Percentiles rank a stretch among this genome's conserved stretches.
Evolutionary conservation across 2,113 vertebrate species (phyloP).

Genomic region (Xiphophorus maculatus): DNA sequence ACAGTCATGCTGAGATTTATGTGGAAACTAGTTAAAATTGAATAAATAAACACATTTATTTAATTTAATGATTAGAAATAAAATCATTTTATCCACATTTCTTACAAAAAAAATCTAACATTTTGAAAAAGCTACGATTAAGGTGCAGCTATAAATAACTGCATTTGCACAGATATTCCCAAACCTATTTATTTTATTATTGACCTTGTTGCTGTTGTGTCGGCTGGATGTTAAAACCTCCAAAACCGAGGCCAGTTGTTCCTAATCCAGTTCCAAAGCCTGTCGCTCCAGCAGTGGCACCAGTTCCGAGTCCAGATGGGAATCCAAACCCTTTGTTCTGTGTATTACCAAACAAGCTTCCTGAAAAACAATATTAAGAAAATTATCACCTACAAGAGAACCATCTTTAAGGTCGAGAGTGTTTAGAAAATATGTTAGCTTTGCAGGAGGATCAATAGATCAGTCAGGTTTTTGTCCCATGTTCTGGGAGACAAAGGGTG

Average conservation of each 20-base stretch:
- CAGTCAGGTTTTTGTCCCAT: not conserved
- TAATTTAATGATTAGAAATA: too few species aligned
- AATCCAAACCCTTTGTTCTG: slow-evolving; percentile 98
- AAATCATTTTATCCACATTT: not conserved
- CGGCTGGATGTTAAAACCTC: slow-evolving; percentile 89
- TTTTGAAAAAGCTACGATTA: not conserved
- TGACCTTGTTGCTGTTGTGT: slow-evolving; percentile 80
- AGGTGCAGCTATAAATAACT: not conserved
- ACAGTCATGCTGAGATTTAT: not conserved
- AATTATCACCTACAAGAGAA: not conserved
- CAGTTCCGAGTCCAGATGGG: slow-evolving; percentile 86
- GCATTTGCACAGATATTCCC: not conserved
- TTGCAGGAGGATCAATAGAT: not conserved
- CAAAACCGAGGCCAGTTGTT: slow-evolving; percentile 81
- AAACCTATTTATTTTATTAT: too few species aligned
- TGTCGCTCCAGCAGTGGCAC: slow-evolving; percentile 76
- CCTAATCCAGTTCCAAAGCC: slow-evolving; percentile 89
- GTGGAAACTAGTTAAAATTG: not conserved
- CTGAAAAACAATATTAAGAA: slow-evolving; percentile 46
- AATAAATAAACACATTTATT: not conserved
- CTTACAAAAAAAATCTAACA: not conserved
- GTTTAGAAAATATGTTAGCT: not conserved
- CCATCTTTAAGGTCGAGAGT: not conserved
- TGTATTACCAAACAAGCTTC: slow-evolving; percentile 88
- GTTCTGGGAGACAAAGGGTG: slow-evolving; percentile 3